Evolutionary conservation across 2,888 invertebrate genomes (phyloP), one percentile per base, ranked within the genome.

Genomic region (Ypsolopha sequella): DNA sequence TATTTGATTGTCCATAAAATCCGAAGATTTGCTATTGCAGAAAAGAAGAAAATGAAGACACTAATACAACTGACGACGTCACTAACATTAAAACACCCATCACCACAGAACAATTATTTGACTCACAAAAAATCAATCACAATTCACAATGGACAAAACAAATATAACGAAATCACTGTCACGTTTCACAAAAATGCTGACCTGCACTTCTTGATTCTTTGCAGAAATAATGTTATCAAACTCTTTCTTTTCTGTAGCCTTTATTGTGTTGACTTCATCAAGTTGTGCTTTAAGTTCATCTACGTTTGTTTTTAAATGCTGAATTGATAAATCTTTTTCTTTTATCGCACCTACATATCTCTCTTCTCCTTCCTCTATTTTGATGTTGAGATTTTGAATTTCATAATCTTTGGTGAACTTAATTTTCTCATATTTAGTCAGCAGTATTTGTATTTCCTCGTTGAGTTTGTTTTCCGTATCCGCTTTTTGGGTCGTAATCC

Each of bases 141-240:
- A 24, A 24, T 24, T 24, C 2, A 24, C 24, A 24, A 24, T 24
- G 24, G 24, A 24, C 24, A 24, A 24, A 24, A 24, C 24, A 24
- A 24, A 4, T 4, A 24, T 51, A 56, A 53, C 58, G n/a, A 54
- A 60, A 24, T 24, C 24, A 24, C 24, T 24, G 24, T 24, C 57
- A 65, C 55, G 54, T 53, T 55, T 55, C 11, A 48, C 11, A 39
- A 53, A 55, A 54, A 36, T 35, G 69, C 81, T 74, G 70, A 85
- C 84, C 84, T 85, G 75, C 56, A 60, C 68, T 52, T 75, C 72
- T 55, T 57, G 70, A 52, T 76, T 70, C 70, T 61, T 80, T 51
- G 73, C 68, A 53, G 59, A 55, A 47, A 77, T 51, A 6, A 60
- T 9, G 50, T 55, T 52, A 41, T 66, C 64, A 60, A 70, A 55